These are phyloP conservation scores for Elanus axillaris DNA, from an alignment of 2,113 vertebrate genomes.

Conservation along the genomic window DNA sequence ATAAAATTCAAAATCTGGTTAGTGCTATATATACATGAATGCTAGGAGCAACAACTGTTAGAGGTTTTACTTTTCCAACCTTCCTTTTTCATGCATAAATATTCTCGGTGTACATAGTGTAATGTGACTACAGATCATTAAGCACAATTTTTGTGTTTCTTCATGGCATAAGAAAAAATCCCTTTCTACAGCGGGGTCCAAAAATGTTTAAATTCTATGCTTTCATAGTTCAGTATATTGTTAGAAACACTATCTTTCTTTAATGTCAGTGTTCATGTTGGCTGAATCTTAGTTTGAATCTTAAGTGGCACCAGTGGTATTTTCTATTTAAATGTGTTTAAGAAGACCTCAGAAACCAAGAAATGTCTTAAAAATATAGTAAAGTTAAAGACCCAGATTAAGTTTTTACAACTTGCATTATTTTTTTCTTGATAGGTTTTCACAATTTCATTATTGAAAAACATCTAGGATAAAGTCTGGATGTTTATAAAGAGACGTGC, in stretches of 20 bases:
- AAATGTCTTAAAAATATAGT: not conserved
- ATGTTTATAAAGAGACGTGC: not conserved
- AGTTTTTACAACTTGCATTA: not conserved
- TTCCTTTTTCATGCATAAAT: not conserved
- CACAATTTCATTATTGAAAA: not conserved
- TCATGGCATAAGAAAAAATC: not conserved
- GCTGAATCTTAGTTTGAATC: not conserved
- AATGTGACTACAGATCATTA: not conserved
- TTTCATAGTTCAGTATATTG: not conserved
- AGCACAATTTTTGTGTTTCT: not conserved
- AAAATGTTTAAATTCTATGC: not conserved
- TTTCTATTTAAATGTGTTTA: not conserved
- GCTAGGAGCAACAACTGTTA: not conserved
- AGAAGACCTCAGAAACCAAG: not conserved
- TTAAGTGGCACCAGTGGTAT: not conserved
- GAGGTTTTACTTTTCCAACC: not conserved
- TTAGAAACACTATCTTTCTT: not conserved
- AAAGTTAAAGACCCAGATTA: not conserved
- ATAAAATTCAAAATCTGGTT: not conserved
- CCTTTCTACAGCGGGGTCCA: not conserved
- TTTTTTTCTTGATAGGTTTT: not conserved
- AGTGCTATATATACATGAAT: not conserved
- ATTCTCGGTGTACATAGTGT: not conserved
- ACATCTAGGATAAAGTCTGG: not conserved
- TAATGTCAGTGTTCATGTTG: not conserved